Conservation (phyloP, 2,113 vertebrate genomes). For the Rhipidura dahli region DNA sequence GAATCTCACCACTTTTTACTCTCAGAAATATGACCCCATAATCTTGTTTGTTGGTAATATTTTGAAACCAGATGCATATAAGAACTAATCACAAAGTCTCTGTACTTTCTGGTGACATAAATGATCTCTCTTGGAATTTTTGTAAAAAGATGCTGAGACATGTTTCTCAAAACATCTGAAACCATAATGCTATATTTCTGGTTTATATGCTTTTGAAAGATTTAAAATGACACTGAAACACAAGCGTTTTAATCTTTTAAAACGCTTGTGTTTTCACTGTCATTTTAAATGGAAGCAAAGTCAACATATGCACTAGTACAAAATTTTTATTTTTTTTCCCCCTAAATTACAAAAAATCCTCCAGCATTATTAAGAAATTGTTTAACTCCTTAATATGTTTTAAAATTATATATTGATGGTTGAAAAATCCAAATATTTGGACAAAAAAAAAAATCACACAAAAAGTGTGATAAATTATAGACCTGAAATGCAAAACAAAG, state of each 20-base stretch:
- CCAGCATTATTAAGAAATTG: neutral
- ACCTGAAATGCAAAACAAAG: neutral
- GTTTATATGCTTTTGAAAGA: neutral
- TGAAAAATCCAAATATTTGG: neutral
- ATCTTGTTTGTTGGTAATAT: neutral
- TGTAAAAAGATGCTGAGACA: neutral
- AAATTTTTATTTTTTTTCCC: fast-evolving
- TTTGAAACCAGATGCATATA: neutral
- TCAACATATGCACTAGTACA: neutral
- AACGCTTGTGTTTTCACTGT: too few relatives aligned
- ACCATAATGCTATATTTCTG: neutral
- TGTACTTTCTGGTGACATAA: neutral
- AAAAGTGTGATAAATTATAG: neutral
- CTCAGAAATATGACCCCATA: neutral
- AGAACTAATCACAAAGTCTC: neutral
- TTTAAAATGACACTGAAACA: neutral
- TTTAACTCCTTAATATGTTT: neutral
- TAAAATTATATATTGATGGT: neutral
- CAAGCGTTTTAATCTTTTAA: neutral
- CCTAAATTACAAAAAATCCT: neutral
- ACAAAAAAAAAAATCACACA: neutral
- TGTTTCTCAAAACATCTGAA: neutral
- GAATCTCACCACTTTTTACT: neutral
- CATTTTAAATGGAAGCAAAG: neutral
- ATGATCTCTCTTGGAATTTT: neutral